phyloP scores from a whole-genome alignment of 2,888 invertebrate species.

The Leptopterna dolabrata region DNA sequence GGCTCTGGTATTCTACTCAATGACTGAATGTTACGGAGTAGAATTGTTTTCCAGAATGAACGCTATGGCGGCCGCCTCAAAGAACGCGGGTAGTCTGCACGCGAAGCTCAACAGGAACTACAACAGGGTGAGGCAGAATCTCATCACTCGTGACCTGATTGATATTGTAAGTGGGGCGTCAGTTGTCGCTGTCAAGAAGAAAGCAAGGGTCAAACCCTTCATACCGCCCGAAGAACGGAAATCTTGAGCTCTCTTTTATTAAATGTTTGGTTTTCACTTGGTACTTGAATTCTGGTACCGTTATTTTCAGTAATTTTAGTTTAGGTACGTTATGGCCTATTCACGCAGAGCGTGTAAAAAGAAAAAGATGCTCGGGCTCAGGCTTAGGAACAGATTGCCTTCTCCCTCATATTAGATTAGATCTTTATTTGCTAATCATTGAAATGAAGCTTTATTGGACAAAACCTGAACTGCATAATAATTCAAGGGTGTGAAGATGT shows the following conservation, averaged over 20 bases:
- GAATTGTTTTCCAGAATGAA: conserved; percentile 57
- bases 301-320: not conserved
- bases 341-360: no score
- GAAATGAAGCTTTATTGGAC: no score
- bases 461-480: no score
- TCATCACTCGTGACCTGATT: conserved; percentile 59
- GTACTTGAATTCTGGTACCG: not conserved
- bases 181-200: conserved; percentile 45
- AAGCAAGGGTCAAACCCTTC: not conserved
- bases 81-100: conserved; percentile 57
- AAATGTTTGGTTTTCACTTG: not conserved
- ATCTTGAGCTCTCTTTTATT: not conserved
- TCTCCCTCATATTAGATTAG: no score
- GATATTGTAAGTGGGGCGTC: conserved; percentile 59
- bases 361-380: no score
- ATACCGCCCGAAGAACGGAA: not conserved
- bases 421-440: no score
- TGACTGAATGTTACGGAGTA: conserved; percentile 57
- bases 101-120: conserved; percentile 31
- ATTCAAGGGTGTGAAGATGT: no score
- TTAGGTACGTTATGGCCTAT: no score
- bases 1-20: conserved; percentile 56
- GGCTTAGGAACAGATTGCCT: no score
- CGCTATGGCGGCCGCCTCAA: conserved; percentile 58
- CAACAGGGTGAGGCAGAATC: conserved; percentile 57